Evolutionary conservation across 2,797 vertebrate genomes (phyloP), one percentile per base, ranked within the genome.

Genomic region (Erpetoichthys calabaricus): DNA sequence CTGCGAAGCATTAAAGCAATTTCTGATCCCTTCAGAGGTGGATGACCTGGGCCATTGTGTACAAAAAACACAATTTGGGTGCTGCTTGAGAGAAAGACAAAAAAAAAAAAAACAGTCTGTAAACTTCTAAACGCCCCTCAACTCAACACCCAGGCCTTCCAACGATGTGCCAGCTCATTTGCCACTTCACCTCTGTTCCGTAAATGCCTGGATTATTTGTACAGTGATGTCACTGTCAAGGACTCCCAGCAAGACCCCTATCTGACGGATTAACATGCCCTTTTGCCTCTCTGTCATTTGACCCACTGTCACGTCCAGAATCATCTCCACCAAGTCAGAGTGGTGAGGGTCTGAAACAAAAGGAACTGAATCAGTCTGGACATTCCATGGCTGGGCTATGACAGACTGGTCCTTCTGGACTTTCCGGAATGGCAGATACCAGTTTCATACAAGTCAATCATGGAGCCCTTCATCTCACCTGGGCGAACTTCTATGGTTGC

Each of bases 21-120:
- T 49, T 91, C 87, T 56, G 70, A 82, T 4, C 95, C 96, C 2
- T 87, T 86, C 80, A 97, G 84, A 9, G 92, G 88, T 63, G 90
- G 89, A 59, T 88, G 89, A 44, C 89, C 89, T 25, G 91, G 91
- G 61, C 94, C 90, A 0, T 88, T 91, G 44, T 86, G 91, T 58
- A 99, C 92, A 73, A 91, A 87, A 78, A 99, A 96, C 59, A 98
- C 86, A 85, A 99, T 78, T 60, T 93, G 94, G 44, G 95, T 97
- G 68, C 96, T 99, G 82, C 1, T 60, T 67, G 46, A 71, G 1
- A 59, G 25, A 54, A 66, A 42, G 51, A 43, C 47, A 47, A 49
- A 50, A 3, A n/a, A 51, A 60, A 45, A 45, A 42, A 10, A 42
- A 41, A 52, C 7, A 25, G 9, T 8, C 54, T 10, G 10, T 8